Conservation (phyloP, 2,797 vertebrate species). For the Pangasius mekongensis region DNA sequence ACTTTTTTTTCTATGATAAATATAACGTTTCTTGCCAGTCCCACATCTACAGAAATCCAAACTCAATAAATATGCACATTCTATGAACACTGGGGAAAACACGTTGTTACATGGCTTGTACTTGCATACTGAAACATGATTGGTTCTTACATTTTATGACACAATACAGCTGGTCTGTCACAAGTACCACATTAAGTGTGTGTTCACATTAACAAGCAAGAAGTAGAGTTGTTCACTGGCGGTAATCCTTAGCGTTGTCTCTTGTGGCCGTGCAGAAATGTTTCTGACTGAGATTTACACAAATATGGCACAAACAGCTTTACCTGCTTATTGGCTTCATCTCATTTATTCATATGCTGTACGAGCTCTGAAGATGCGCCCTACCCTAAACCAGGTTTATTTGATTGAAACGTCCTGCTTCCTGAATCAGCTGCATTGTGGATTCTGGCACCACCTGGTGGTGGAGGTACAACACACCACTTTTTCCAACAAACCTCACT, state of each 20-base stretch:
- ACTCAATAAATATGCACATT: background rate
- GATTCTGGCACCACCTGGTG: slow-evolving; percentile 34
- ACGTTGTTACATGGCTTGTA: background rate
- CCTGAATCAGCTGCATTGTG: no score
- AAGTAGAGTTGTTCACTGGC: background rate
- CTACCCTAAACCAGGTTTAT: no score
- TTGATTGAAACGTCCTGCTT: background rate
- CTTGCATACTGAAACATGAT: background rate
- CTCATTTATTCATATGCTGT: background rate
- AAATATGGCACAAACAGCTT: background rate
- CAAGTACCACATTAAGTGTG: background rate
- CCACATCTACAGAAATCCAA: no score
- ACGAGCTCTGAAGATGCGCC: background rate
- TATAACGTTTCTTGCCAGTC: no score
- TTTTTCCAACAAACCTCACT: background rate
- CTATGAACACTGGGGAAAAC: background rate
- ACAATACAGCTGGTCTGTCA: background rate
- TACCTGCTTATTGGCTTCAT: background rate
- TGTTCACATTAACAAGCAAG: background rate
- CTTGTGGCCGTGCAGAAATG: background rate
- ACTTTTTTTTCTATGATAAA: background rate
- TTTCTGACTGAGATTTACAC: background rate
- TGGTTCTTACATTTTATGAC: background rate
- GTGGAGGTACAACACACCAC: background rate
- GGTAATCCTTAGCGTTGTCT: background rate